Base-by-base conservation (phyloP, 2,797 vertebrate genomes). In the Amblyraja radiata region DNA sequence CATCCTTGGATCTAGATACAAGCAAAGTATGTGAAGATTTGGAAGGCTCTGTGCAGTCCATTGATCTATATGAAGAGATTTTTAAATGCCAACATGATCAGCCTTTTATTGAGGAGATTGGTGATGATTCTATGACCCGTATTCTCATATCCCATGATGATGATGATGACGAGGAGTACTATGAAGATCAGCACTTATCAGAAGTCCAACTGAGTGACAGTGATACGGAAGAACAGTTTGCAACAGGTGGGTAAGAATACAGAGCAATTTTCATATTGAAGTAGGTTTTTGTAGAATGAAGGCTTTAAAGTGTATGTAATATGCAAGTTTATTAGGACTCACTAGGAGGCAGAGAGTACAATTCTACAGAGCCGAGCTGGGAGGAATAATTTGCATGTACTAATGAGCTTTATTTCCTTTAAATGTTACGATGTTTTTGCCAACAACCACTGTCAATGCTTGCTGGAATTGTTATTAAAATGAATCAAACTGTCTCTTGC, bases 41-140 rank as follows among this genome's bases (percentile, higher is more conserved):
- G 46, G 36, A 76, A 71, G 71, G 13, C 25, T 92, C 90, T 74
- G 39, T 73, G 36, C 90, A 92, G 25, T 54, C 39, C 58, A 92
- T 92, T 92, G 90, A 92, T 76, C 39, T 92, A 46, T 92, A 92
- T 73, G 90, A 92, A 92, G 90, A 92, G 39, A 92, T 92, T 76
- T 92, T 92, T 92, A 92, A 92, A 28, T 54, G 90, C 23, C 71
- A 74, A 54, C 32, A 76, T 74, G 71, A 92, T 74, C 90, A 92
- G 46, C 71, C 71, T 76, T 54, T 92, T 23, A 92, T 46, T 8
- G 90, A 92, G 71, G 90, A 92, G 23, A 54, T 74, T n/a, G 90
- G 90, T 92, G 90, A 92, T 92, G 90, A 92, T 76, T 92, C 90
- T 25, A 76, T 92, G 68, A 92, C 90, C 71, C 71, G 90, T 39